These are phyloP conservation scores for Drosophila flavopinicola DNA, from an alignment of 2,888 invertebrate species.

Conservation along the genomic window DNA sequence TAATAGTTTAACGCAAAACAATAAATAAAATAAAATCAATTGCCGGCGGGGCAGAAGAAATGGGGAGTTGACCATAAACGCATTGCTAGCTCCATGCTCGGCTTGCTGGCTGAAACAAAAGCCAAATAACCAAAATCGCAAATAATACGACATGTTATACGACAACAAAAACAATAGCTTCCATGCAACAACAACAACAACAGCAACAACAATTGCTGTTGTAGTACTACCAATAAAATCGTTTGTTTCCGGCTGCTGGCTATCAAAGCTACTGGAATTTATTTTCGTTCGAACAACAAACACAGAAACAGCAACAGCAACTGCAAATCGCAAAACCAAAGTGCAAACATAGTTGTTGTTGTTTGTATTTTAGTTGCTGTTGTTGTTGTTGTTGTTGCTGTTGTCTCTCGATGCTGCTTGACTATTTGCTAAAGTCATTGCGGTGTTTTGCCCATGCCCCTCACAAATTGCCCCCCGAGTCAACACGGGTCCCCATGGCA, in stretches of 20 bases:
- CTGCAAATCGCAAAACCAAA: constrained; percentile 79
- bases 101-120: constrained; percentile 59
- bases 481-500: constrained; percentile 45
- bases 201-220: constrained; percentile 56
- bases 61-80: constrained; percentile 39
- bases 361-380: constrained; percentile 20
- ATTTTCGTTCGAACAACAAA: constrained; percentile 67
- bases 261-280: constrained; percentile 75
- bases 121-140: constrained; percentile 73
- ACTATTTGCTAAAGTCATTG: constrained; percentile 79
- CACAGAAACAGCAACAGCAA: constrained; percentile 55
- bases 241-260: constrained; percentile 71
- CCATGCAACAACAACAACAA: constrained; percentile 45
- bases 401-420: constrained; percentile 66
- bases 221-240: constrained; percentile 75
- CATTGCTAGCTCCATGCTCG: constrained; percentile 20
- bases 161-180: constrained; percentile 56
- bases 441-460: constrained; percentile 61
- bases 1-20: constrained; percentile 81
- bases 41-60: constrained; percentile 49
- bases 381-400: constrained; percentile 43
- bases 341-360: constrained; percentile 73
- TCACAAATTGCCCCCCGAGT: constrained; percentile 46
- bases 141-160: constrained; percentile 79
- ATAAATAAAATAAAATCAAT: constrained; percentile 81